These are phyloP conservation scores for Calliphora vomitoria DNA, from an alignment of 2,888 invertebrate species.

Conservation along the genomic window DNA sequence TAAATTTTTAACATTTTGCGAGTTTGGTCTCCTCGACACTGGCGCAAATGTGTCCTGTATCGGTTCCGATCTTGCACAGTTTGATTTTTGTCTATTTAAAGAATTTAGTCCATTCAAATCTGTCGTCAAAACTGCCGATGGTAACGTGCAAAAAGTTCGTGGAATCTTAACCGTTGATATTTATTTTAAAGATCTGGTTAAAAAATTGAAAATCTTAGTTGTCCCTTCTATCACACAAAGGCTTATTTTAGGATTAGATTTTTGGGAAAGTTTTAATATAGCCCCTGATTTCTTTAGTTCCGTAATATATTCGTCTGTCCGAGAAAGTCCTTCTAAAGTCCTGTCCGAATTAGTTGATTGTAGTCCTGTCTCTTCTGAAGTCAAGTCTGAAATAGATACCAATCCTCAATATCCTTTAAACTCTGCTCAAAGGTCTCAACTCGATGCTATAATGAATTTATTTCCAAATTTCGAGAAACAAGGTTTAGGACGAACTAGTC, in stretches of 20 bases:
- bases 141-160: background rate
- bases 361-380: no score
- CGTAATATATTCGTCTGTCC: no score
- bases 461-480: background rate
- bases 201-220: background rate
- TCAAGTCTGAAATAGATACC: background rate
- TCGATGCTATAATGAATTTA: background rate
- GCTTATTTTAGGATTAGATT: no score
- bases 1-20: background rate
- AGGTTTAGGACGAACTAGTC: background rate
- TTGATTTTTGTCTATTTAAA: background rate
- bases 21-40: background rate
- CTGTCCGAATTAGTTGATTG: background rate
- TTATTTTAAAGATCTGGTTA: background rate
- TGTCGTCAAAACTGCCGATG: background rate
- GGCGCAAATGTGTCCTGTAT: background rate
- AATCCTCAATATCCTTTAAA: background rate
- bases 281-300: no score
- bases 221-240: background rate
- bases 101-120: background rate
- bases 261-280: no score
- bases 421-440: background rate
- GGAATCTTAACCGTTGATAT: background rate
- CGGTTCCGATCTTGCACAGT: background rate
- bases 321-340: background rate